phyloP scores from a whole-genome alignment of 2,888 invertebrate species.

The Campoplex capitator region DNA sequence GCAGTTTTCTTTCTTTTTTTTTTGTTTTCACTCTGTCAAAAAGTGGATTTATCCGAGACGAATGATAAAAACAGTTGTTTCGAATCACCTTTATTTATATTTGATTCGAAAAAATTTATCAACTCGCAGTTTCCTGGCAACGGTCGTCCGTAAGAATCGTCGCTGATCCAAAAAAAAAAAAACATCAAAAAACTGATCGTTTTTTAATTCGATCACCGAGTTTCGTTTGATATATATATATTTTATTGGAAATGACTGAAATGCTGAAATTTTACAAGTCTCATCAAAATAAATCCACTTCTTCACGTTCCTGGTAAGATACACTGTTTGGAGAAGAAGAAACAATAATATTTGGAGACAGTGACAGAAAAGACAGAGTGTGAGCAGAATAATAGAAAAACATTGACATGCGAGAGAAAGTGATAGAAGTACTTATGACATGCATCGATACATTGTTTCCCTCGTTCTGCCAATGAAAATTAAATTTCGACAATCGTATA shows the following conservation, averaged over 20 bases:
- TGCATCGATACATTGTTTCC: conserved; percentile 21
- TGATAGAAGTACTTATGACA: conserved; percentile 40
- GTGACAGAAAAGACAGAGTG: conserved; percentile 64
- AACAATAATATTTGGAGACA: conserved; percentile 39
- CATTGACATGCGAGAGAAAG: conserved; percentile 62
- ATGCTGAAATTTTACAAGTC: neutral
- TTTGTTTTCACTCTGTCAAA: neutral
- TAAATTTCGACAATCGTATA: no score
- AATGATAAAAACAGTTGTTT: no score
- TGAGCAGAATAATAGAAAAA: conserved; percentile 55
- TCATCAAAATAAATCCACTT: neutral
- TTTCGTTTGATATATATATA: no score
- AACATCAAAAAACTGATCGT: no score
- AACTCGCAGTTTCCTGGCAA: no score
- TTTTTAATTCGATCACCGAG: no score
- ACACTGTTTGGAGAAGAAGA: conserved; percentile 35
- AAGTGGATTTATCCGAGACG: neutral
- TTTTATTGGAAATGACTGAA: neutral
- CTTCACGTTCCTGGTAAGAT: neutral
- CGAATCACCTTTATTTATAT: no score
- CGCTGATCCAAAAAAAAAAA: neutral
- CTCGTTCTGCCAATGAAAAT: conserved; percentile 15
- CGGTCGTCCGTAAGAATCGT: no score
- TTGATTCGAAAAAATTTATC: no score
- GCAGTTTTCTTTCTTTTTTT: neutral